These are phyloP conservation scores for Glyptemys insculpta DNA, from an alignment of 2,797 vertebrate species.

Conservation along the genomic window DNA sequence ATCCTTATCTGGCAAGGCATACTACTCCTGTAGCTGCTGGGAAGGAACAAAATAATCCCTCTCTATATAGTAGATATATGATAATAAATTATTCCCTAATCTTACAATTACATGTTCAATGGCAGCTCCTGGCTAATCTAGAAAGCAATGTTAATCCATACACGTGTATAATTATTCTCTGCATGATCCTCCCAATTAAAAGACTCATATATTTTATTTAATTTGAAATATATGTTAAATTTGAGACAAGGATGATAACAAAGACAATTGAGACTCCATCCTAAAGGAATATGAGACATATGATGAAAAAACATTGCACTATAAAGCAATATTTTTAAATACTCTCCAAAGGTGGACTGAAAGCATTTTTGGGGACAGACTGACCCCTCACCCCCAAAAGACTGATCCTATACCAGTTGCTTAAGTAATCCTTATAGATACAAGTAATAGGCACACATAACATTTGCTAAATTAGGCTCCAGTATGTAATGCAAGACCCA, in stretches of 20 bases:
- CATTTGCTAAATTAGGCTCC: conserved; percentile 1
- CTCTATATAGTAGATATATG: conserved; percentile 4
- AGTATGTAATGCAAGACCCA: not conserved
- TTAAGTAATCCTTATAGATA: not conserved
- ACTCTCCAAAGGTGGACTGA: not conserved
- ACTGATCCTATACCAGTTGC: not conserved
- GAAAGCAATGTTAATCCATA: conserved; percentile 41
- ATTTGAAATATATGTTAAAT: conserved; percentile 13
- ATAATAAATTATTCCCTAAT: conserved; percentile 2
- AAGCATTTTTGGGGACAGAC: not conserved
- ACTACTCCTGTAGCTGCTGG: not conserved
- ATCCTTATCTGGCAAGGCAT: conserved; percentile 31
- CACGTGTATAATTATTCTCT: not conserved
- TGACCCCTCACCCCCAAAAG: not conserved
- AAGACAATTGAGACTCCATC: not conserved
- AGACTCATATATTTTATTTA: not conserved
- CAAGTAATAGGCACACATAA: not conserved
- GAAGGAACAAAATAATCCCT: conserved; percentile 18
- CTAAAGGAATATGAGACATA: not conserved
- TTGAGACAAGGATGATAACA: not conserved
- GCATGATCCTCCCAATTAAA: not conserved
- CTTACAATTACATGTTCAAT: not conserved
- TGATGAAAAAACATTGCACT: not conserved
- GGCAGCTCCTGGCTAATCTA: conserved; percentile 27
- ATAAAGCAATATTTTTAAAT: not conserved